Percentiles rank a stretch among this genome's conserved stretches.
These are phyloP conservation scores for Acanthopagrus latus DNA, from an alignment of 2,797 vertebrate genomes.

Conservation along the genomic window DNA sequence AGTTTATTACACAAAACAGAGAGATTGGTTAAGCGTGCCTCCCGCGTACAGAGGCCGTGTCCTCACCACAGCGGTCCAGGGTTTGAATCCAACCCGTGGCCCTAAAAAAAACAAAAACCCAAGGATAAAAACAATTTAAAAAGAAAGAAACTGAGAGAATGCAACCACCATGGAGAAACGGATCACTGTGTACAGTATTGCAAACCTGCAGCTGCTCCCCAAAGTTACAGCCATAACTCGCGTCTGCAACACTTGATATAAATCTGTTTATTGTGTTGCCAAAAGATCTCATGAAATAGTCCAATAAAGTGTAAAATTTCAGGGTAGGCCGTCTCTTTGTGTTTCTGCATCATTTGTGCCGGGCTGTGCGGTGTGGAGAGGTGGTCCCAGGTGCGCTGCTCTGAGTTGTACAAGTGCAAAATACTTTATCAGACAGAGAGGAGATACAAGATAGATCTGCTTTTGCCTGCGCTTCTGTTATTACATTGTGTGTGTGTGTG, in stretches of 20 bases:
- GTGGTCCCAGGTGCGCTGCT: neutral
- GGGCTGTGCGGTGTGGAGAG: neutral
- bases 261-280: conserved; percentile 34
- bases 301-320: conserved; percentile 7
- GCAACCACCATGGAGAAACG: neutral
- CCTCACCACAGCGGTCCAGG: no score
- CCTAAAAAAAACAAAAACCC: no score
- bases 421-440: neutral
- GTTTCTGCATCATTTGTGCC: conserved; percentile 7
- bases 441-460: neutral
- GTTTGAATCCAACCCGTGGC: no score
- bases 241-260: conserved; percentile 14
- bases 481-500: conserved; percentile 18
- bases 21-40: no score
- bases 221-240: conserved; percentile 30
- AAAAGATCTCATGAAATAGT: conserved; percentile 19
- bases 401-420: conserved; percentile 4
- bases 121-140: no score
- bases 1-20: neutral
- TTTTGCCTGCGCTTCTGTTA: conserved; percentile 37
- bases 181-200: neutral
- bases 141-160: neutral
- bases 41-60: no score
- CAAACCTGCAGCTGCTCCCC: conserved; percentile 26
- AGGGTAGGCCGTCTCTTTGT: neutral